These are phyloP conservation scores for Aurelia sp. DNA, from an alignment of 30 jellyfish, hydroid and myxozoan species.

Conservation along the genomic window DNA sequence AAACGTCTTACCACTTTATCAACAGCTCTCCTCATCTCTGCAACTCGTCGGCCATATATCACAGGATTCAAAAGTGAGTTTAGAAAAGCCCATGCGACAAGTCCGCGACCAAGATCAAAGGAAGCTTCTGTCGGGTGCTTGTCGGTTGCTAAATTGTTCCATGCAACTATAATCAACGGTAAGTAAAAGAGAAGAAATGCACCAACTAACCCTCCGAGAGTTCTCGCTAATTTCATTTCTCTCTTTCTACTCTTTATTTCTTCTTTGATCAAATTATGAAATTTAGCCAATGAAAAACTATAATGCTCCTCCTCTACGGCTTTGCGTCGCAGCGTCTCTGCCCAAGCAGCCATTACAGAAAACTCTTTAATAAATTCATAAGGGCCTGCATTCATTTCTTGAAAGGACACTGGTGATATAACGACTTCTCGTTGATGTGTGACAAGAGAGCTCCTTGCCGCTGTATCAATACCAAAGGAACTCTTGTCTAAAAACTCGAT, in stretches of 20 bases:
- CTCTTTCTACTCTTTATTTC: slow-evolving; percentile 5
- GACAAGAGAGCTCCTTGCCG: too few species aligned
- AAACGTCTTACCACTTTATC: background rate
- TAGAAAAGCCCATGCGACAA: slow-evolving; percentile 52
- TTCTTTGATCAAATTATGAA: slow-evolving; percentile 4
- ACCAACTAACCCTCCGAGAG: slow-evolving; percentile 33
- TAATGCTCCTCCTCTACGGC: slow-evolving; percentile 25
- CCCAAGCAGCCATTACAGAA: slow-evolving; percentile 60
- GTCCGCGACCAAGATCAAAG: slow-evolving; percentile 25
- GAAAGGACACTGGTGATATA: background rate
- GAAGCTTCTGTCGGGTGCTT: slow-evolving; percentile 13
- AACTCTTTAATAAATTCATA: slow-evolving; percentile 27
- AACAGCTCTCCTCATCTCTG: slow-evolving; percentile 29
- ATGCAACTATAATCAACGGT: slow-evolving; percentile 20
- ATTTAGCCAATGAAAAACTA: background rate
- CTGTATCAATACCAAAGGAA: too few species aligned
- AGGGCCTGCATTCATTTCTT: background rate
- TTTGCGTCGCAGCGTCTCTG: slow-evolving; percentile 38
- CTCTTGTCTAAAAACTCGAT: too few species aligned
- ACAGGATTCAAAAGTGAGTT: slow-evolving; percentile 37
- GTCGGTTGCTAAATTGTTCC: slow-evolving; percentile 18
- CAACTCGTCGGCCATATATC: slow-evolving; percentile 18
- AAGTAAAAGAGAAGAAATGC: slow-evolving; percentile 35
- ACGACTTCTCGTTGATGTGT: background rate
- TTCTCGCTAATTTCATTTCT: slow-evolving; percentile 30